phyloP scores from a whole-genome alignment of 2,113 vertebrate species.

The Mobula birostris region DNA sequence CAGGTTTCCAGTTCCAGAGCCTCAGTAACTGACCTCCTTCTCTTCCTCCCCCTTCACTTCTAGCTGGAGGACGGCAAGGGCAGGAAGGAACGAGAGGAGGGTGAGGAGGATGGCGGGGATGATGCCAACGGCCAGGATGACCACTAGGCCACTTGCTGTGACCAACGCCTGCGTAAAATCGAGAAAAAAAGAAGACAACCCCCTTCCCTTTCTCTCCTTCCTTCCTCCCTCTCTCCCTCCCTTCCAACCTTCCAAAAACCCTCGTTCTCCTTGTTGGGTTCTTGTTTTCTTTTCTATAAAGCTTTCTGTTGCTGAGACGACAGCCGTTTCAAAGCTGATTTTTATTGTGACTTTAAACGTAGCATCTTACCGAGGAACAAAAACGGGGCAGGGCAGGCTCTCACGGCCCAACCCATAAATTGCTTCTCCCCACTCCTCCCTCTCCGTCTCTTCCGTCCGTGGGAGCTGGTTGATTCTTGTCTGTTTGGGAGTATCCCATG shows the following conservation, averaged over 20 bases:
- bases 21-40: no score
- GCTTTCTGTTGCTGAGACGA: not conserved
- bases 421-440: not conserved
- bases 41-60: not conserved
- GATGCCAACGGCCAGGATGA: not conserved
- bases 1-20: no score
- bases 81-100: slow-evolving; percentile 58
- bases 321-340: not conserved
- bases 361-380: not conserved
- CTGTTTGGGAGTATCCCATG: no score
- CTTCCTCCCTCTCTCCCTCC: not conserved
- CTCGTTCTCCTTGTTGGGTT: no score
- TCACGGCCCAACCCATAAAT: not conserved
- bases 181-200: not conserved
- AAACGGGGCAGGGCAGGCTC: not conserved
- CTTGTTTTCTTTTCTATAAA: not conserved
- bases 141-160: not conserved
- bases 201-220: not conserved
- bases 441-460: not conserved
- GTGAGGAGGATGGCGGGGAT: slow-evolving; percentile 54
- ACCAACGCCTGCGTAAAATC: not conserved
- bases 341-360: not conserved
- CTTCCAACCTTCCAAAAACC: not conserved
- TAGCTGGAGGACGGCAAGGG: slow-evolving; percentile 46
- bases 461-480: no score